Percentiles rank a stretch among this genome's conserved stretches.
Evolutionary conservation across 2,888 invertebrate genomes (phyloP).

Genomic region (Ormyrus nitidulus): DNA sequence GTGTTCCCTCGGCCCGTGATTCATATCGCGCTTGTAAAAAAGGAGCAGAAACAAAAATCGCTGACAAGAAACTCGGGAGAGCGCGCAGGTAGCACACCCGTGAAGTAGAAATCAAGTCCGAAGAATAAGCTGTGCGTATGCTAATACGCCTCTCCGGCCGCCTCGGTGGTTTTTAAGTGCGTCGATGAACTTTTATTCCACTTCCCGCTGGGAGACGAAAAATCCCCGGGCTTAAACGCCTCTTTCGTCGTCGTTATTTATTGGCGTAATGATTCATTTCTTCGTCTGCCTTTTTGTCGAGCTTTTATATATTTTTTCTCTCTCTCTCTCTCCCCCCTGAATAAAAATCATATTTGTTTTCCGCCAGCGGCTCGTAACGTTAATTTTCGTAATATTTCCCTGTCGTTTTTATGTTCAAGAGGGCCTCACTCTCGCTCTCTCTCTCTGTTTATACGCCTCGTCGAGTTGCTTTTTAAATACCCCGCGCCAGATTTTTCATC

Average conservation of each 20-base stretch:
- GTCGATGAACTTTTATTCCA: conserved; percentile 57
- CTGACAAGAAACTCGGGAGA: conserved; percentile 50
- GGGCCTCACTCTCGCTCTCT: conserved; percentile 18
- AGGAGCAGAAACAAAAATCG: conserved; percentile 52
- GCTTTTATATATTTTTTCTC: conserved; percentile 16
- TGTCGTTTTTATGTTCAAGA: conserved; percentile 52
- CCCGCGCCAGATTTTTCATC: conserved; percentile 43
- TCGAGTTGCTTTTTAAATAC: conserved; percentile 51
- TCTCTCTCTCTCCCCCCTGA: conserved; percentile 45
- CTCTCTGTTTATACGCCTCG: conserved; percentile 40
- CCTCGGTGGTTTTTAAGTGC: conserved; percentile 25
- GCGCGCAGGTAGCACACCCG: conserved; percentile 40
- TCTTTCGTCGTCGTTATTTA: conserved; percentile 58
- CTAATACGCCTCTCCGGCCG: conserved; percentile 9
- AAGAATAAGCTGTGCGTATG: conserved; percentile 51
- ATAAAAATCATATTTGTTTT: conserved; percentile 59
- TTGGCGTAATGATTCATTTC: conserved; percentile 56
- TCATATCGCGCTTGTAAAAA: conserved; percentile 45
- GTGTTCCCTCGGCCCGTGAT: conserved; percentile 38
- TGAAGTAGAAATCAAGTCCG: conserved; percentile 44
- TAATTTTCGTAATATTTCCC: conserved; percentile 58
- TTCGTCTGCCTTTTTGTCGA: conserved; percentile 18
- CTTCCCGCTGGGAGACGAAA: conserved; percentile 55
- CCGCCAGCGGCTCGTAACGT: conserved; percentile 51
- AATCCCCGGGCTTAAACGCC: conserved; percentile 45